phyloP scores from a whole-genome alignment of 2,797 vertebrate species.

The Gymnoscopelus braueri region DNA sequence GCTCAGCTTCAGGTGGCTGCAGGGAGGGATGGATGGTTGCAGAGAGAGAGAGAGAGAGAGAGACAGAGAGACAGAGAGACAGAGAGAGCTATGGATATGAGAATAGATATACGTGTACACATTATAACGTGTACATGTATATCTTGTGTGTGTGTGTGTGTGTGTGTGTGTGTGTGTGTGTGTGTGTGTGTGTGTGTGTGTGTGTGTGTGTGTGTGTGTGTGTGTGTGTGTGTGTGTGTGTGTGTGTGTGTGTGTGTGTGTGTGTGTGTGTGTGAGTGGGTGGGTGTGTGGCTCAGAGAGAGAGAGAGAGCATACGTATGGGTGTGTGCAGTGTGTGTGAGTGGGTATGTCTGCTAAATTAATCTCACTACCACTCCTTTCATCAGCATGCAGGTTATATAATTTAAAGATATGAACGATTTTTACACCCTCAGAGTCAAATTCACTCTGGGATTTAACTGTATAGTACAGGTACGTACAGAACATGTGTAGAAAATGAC shows the following conservation, averaged over 20 bases:
- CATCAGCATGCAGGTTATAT: slow-evolving; percentile 20
- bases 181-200: slow-evolving; percentile 9
- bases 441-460: neutral
- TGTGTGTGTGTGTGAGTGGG: slow-evolving; percentile 22
- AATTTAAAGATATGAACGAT: neutral
- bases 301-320: slow-evolving; percentile 31
- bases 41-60: slow-evolving; percentile 32
- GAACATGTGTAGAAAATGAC: neutral
- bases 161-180: neutral
- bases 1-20: slow-evolving; percentile 53
- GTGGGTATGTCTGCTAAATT: slow-evolving; percentile 39
- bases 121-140: neutral
- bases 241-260: neutral
- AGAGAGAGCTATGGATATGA: neutral
- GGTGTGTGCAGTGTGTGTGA: slow-evolving; percentile 3
- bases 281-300: neutral
- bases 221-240: neutral
- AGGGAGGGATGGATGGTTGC: slow-evolving; percentile 63
- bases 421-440: no score
- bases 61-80: neutral
- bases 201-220: neutral
- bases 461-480: neutral
- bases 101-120: no score
- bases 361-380: slow-evolving; percentile 68
- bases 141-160: neutral